Evolutionary conservation across 2,113 vertebrate species (phyloP).

Genomic region (Motacilla alba): DNA sequence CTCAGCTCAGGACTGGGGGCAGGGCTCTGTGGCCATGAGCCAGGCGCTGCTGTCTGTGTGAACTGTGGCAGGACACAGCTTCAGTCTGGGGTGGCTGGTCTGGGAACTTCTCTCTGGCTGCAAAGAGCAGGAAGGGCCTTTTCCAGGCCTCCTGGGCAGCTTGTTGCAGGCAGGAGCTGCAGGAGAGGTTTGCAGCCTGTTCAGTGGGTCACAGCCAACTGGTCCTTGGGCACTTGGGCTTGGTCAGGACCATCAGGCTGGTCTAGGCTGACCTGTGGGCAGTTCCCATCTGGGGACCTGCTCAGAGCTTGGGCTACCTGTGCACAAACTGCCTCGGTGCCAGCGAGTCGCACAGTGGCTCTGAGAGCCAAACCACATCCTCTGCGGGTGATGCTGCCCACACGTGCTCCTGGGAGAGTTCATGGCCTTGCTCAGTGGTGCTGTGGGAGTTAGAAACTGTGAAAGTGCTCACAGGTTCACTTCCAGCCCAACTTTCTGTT

Average conservation of each 20-base stretch:
- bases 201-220: not conserved
- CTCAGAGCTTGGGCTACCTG: not conserved
- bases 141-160: not conserved
- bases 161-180: not conserved
- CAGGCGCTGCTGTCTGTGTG: rapidly evolving
- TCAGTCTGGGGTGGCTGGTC: not conserved
- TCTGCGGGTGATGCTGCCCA: not conserved
- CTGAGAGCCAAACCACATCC: not conserved
- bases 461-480: not conserved
- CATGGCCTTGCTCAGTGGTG: not conserved
- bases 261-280: not conserved
- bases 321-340: not conserved
- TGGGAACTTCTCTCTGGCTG: not conserved
- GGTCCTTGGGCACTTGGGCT: not conserved
- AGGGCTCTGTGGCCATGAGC: not conserved
- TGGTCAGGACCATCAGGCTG: not conserved
- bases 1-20: not conserved
- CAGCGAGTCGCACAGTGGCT: rapidly evolving
- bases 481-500: not conserved
- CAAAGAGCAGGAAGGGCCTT: not conserved
- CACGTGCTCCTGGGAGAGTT: rapidly evolving
- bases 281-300: not conserved
- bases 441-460: not conserved
- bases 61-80: rapidly evolving
- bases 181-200: not conserved